phyloP scores from a whole-genome alignment of 2,888 invertebrate genomes.

The Pyrocoelia pectoralis region DNA sequence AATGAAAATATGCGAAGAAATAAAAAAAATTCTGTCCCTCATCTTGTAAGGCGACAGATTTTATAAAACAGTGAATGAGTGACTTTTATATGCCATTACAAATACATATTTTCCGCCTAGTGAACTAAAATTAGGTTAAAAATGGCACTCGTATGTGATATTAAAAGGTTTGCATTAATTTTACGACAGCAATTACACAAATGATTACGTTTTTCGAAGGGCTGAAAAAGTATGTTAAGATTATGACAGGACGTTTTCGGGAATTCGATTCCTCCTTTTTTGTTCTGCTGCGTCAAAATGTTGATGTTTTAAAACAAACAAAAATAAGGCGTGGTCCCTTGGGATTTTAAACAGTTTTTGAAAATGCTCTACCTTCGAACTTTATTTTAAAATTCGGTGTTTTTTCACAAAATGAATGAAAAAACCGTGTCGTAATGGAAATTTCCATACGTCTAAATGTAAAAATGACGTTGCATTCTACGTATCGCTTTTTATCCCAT shows the following conservation, averaged over 20 bases:
- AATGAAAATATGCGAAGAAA: slow-evolving; percentile 57
- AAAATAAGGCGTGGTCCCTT: slow-evolving; percentile 20
- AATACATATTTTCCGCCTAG: slow-evolving; percentile 59
- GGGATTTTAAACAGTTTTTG: not conserved
- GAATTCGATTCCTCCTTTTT: slow-evolving; percentile 5
- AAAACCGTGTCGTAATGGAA: slow-evolving; percentile 14
- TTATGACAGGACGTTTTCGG: slow-evolving; percentile 42
- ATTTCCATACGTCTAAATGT: slow-evolving; percentile 28
- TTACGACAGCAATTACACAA: slow-evolving; percentile 55
- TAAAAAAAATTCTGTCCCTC: slow-evolving; percentile 56
- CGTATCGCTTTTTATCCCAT: slow-evolving; percentile 21
- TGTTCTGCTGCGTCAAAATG: slow-evolving; percentile 7
- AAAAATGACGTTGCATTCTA: slow-evolving; percentile 30
- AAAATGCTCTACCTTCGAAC: not conserved
- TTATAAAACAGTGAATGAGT: slow-evolving; percentile 60
- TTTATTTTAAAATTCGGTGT: not conserved
- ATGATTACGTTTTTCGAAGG: slow-evolving; percentile 49
- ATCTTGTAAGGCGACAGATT: slow-evolving; percentile 56
- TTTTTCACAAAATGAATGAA: not conserved
- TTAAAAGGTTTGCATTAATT: slow-evolving; percentile 61
- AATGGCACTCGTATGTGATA: slow-evolving; percentile 62
- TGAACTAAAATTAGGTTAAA: slow-evolving; percentile 58
- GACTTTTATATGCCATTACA: slow-evolving; percentile 60
- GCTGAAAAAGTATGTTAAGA: slow-evolving; percentile 57
- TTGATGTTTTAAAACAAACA: too few species aligned